Evolutionary conservation across 2,797 vertebrate species (phyloP), one percentile per base, ranked within the genome.

Genomic region (Falco peregrinus): DNA sequence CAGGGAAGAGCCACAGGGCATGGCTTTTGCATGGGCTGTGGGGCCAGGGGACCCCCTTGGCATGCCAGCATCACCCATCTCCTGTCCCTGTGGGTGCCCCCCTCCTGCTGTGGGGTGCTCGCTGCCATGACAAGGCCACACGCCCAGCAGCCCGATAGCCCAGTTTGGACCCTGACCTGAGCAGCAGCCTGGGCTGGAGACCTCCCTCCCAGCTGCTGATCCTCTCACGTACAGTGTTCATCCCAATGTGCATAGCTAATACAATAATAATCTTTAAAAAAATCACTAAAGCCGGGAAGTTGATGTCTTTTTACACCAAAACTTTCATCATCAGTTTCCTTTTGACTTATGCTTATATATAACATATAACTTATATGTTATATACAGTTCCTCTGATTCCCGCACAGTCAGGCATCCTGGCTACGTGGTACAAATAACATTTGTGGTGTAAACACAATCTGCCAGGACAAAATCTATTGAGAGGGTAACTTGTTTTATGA

Each of bases 1-100:
- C 50, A 47, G 28, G 13, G 43, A 10, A 80, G 35, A 67, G 28
- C 7, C 22, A 6, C 13, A 39, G 64, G 25, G 35, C 0, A 0
- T 24, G 59, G 25, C 29, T 69, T 82, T 86, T 15, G 31, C 21
- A 13, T 19, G 33, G 21, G 43, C 10, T 57, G 24, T 59, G n/a
- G 60, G 41, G 21, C 35, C 31, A 16, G 5, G 13, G n/a, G 37
- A 43, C 4, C 2, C 9, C 13, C 35, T 84, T 51, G 26, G 61
- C 79, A 78, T 11, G 11, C 24, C 45, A 56, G 35, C 35, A 41
- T 47, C 15, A 6, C 25, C 19, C 8, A 4, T 51, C 47, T 60
- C 50, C 22, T 56, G 15, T 29, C 41, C 26, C 37, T 26, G 2
- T 24, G 15, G 26, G 3, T 28, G 16, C 15, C 35, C 9, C 22